Conservation (phyloP, 2,888 invertebrate species). For the Dolichomitus sp. region DNA sequence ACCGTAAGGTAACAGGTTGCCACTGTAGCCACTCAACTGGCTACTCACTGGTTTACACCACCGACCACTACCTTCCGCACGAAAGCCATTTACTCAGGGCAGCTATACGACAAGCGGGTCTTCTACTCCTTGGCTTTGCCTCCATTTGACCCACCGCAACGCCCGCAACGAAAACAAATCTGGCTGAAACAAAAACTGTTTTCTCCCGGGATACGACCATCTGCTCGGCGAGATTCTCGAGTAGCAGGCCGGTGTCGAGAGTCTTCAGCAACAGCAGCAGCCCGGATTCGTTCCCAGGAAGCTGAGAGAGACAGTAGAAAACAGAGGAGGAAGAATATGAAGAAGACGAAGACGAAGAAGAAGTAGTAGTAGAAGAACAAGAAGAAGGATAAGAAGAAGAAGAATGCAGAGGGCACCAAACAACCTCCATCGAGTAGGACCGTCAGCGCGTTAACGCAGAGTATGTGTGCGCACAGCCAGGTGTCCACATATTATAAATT, state of each 20-base stretch:
- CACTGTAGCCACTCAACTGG: conserved; percentile 28
- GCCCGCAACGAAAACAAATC: conserved; percentile 78
- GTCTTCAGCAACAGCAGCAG: conserved; percentile 41
- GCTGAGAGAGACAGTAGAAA: conserved; percentile 30
- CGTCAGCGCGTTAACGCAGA: conserved; percentile 70
- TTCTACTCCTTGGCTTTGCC: conserved; percentile 16
- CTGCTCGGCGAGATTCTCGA: conserved; percentile 73
- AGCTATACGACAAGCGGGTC: not conserved
- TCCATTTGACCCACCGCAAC: conserved; percentile 66
- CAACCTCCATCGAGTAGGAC: conserved; percentile 55
- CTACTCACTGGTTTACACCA: conserved; percentile 24
- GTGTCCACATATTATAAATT: conserved; percentile 82
- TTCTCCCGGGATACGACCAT: conserved; percentile 70
- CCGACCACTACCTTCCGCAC: conserved; percentile 20
- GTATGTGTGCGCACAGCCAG: conserved; percentile 71
- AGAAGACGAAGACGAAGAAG: conserved; percentile 17
- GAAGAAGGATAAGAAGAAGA: conserved; percentile 19
- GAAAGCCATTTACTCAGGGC: conserved; percentile 19
- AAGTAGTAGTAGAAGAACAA: not conserved
- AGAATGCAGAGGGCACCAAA: conserved; percentile 29
- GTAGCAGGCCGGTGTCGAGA: conserved; percentile 57
- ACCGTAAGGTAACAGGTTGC: conserved; percentile 36
- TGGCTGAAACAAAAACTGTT: conserved; percentile 80
- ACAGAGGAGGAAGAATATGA: conserved; percentile 43
- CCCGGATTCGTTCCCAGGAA: conserved; percentile 59